Evolutionary conservation across 1,140 invertebrate genomes (phyloP).

Genomic region (Sarcophaga bullata): DNA sequence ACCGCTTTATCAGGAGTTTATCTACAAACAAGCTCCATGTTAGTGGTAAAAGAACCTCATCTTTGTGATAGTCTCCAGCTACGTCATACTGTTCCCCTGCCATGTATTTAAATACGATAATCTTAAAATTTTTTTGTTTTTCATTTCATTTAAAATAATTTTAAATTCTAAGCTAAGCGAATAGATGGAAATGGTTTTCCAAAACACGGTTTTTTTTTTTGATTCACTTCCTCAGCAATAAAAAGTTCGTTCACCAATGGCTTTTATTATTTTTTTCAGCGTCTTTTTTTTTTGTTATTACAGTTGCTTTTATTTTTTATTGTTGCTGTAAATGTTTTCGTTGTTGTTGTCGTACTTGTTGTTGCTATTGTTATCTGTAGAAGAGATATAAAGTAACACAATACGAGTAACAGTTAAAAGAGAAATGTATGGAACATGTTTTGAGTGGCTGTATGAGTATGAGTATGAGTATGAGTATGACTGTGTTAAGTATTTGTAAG

Average conservation of each 20-base stretch:
- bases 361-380: background rate
- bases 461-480: background rate
- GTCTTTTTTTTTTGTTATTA: background rate
- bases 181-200: too few relatives aligned
- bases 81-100: too few relatives aligned
- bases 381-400: background rate
- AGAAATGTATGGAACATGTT: too few relatives aligned
- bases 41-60: too few relatives aligned
- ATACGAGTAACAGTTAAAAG: background rate
- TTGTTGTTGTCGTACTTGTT: background rate
- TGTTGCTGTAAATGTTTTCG: background rate
- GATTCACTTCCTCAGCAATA: background rate
- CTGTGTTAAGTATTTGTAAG: background rate
- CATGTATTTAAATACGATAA: too few relatives aligned
- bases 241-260: slow-evolving; percentile 1
- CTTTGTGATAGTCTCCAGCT: too few relatives aligned
- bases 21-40: too few relatives aligned
- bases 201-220: too few relatives aligned
- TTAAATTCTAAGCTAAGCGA: too few relatives aligned
- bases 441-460: background rate
- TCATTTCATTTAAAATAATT: too few relatives aligned
- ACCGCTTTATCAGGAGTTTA: too few relatives aligned
- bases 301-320: background rate
- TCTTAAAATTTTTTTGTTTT: too few relatives aligned
- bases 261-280: background rate